Conservation (phyloP, 1,140 invertebrate species). For the Orchestia grillus region DNA sequence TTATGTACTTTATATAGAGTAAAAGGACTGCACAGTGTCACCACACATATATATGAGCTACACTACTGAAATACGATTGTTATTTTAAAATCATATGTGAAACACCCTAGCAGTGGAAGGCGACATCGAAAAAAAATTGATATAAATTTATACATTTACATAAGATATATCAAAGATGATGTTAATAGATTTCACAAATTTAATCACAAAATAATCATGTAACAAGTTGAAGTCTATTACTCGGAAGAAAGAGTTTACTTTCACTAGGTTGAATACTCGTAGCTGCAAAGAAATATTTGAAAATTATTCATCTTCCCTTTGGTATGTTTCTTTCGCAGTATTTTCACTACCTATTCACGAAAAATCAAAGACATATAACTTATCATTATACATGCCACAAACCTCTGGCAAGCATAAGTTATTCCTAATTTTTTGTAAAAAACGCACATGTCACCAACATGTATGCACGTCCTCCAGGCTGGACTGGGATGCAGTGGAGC, state of each 20-base stretch:
- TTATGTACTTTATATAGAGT: background rate
- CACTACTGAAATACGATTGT: background rate
- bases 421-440: background rate
- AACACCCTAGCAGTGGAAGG: background rate
- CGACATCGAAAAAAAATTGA: background rate
- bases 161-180: background rate
- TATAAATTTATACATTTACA: background rate
- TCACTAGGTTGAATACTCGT: too few species aligned
- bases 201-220: background rate
- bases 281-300: background rate
- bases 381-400: background rate
- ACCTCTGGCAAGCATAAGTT: background rate
- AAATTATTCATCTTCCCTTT: background rate
- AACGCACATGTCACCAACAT: background rate
- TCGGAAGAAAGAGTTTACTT: too few species aligned
- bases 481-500: constrained; percentile 36
- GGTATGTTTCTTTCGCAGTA: background rate
- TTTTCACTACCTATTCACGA: background rate
- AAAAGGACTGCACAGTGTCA: background rate
- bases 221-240: too few species aligned
- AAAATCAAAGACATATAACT: background rate
- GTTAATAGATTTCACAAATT: background rate
- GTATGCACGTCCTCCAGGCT: background rate
- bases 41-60: background rate
- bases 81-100: background rate